A percentile compares a stretch with the other conserved stretches of the same genome.
Evolutionary conservation across 2,113 vertebrate species (phyloP).

Genomic region (Sphaerodactylus townsendi): DNA sequence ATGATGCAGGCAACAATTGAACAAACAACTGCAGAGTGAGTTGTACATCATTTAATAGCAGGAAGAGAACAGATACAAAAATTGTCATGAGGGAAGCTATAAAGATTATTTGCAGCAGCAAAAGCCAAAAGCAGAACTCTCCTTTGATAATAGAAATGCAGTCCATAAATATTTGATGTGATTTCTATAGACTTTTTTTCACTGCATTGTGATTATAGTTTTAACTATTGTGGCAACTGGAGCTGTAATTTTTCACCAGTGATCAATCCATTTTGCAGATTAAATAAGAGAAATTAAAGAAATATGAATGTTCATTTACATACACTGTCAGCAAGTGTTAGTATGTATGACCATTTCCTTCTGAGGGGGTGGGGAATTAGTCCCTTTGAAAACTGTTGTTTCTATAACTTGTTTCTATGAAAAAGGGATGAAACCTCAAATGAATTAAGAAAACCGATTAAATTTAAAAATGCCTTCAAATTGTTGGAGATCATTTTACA

Average conservation of each 20-base stretch:
- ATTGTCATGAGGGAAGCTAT: conserved; percentile 5
- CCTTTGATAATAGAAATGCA: conserved; percentile 31
- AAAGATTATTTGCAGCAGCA: conserved; percentile 17
- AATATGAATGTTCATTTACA: not conserved
- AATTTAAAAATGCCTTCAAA: too few relatives aligned
- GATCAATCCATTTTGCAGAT: not conserved
- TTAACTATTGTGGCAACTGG: conserved; percentile 10
- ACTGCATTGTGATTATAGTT: not conserved
- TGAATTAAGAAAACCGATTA: too few relatives aligned
- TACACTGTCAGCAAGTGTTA: not conserved
- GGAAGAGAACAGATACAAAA: conserved; percentile 8
- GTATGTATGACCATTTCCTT: not conserved
- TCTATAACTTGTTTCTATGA: not conserved
- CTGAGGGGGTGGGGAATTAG: not conserved
- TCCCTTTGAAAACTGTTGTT: not conserved
- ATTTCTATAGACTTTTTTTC: conserved; percentile 5
- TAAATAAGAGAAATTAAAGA: conserved; percentile 6
- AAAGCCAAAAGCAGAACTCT: conserved; percentile 7
- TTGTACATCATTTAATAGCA: conserved; percentile 24
- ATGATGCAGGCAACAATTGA: not conserved
- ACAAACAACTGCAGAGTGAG: not conserved
- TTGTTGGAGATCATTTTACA: not conserved
- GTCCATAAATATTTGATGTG: not conserved
- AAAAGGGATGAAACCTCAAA: too few relatives aligned
- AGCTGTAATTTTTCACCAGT: not conserved